Evolutionary conservation across 2,797 vertebrate genomes (phyloP).

Genomic region (Monodelphis domestica): DNA sequence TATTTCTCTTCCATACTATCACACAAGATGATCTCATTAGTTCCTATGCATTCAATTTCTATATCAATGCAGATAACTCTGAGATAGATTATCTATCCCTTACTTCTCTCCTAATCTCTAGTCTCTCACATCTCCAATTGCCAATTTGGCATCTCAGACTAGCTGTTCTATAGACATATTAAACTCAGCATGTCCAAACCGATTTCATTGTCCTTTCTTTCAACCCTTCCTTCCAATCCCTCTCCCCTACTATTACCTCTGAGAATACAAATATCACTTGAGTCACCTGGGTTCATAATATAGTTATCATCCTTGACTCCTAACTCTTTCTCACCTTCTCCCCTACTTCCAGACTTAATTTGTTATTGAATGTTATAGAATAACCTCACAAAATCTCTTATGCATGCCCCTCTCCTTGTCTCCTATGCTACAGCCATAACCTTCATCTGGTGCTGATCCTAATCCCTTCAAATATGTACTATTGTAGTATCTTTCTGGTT

Average conservation of each 20-base stretch:
- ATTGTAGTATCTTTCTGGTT: not conserved
- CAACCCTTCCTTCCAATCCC: not conserved
- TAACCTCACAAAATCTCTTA: no score
- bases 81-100: not conserved
- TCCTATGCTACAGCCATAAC: no score
- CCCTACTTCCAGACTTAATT: no score
- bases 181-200: not conserved
- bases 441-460: not conserved
- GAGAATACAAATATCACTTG: no score
- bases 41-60: not conserved
- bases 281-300: no score
- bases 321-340: no score
- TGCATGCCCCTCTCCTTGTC: no score
- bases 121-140: no score
- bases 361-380: no score
- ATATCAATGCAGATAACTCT: not conserved
- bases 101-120: not conserved
- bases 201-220: not conserved
- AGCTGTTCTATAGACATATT: not conserved
- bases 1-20: not conserved
- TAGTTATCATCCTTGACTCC: no score
- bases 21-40: not conserved
- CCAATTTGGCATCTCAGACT: not conserved
- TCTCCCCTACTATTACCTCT: no score
- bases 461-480: not conserved